These are phyloP conservation scores for Mayetiola destructor DNA, from an alignment of 2,888 invertebrate species.

Conservation along the genomic window DNA sequence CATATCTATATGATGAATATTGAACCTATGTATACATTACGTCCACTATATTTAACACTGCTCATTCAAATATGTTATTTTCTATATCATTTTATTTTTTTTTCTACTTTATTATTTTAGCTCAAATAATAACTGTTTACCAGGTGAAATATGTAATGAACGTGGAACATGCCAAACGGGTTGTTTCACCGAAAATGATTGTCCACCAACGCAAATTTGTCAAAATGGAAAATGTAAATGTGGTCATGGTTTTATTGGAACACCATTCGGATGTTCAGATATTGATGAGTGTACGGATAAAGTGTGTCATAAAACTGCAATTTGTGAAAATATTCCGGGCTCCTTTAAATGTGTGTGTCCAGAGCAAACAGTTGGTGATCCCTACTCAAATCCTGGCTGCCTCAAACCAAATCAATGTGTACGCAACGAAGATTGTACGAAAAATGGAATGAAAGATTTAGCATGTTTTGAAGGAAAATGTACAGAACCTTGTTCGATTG, in stretches of 20 bases:
- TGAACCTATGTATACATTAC: no score
- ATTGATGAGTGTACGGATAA: constrained; percentile 66
- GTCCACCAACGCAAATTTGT: constrained; percentile 64
- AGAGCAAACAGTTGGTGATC: constrained; percentile 62
- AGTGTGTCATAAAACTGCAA: constrained; percentile 67
- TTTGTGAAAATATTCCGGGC: constrained; percentile 65
- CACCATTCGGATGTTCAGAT: constrained; percentile 62
- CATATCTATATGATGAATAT: no score
- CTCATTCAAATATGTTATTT: no score
- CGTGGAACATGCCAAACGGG: constrained; percentile 68
- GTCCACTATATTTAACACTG: no score
- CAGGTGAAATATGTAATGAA: constrained; percentile 73
- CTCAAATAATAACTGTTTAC: constrained; percentile 75
- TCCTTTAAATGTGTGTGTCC: constrained; percentile 70
- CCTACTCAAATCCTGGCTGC: constrained; percentile 58
- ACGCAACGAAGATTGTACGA: constrained; percentile 57
- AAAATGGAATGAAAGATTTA: constrained; percentile 58
- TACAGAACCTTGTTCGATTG: constrained; percentile 60
- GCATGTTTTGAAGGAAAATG: constrained; percentile 65
- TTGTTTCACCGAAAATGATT: constrained; percentile 68
- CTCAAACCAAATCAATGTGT: constrained; percentile 60
- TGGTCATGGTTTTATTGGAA: constrained; percentile 56
- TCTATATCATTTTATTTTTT: no score
- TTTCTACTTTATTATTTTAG: no score
- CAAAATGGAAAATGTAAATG: constrained; percentile 61